Base-by-base conservation (phyloP, 2,113 vertebrate species). In the Amphiprion ocellaris region DNA sequence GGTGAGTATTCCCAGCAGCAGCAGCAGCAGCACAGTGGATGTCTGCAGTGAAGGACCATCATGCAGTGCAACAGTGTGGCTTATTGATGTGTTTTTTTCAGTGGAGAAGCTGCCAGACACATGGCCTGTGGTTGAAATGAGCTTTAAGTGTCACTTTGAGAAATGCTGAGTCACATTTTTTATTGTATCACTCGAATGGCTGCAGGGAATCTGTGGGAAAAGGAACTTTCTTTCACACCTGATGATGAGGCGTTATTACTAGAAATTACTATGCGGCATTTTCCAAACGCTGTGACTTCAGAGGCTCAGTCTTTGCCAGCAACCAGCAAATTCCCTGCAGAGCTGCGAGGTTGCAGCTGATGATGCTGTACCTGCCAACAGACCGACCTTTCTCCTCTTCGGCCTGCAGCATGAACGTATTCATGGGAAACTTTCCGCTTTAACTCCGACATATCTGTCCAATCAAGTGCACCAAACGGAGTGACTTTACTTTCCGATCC, bases 301-400 rank as follows among this genome's bases (percentile, higher is more conserved):
- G 53, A 65, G 55, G 2, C 11, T 53, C 61, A 66, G 5, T 41
- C 58, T 33, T 46, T 66, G 11, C 72, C 77, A 84, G 62, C 37
- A 58, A 68, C 14, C 33, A 56, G 8, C 30, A 56, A 44, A 54
- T 56, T 65, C 54, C 63, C 44, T 67, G 15, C 49, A 16, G 46
- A 56, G 68, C 53, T 64, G 33, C 81, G n/a, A n/a, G n/a, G 69
- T 30, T 46, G 28, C 78, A 86, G 70, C 60, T n/a, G 67, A 78
- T 10, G 0, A 16, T 5, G 14, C 4, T 15, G 46, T 56, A 68
- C 74, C 75, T 58, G 72, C 60, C 58, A 79, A 21, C 52, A 54
- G 47, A 7, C 30, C n/a, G 1, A 17, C 1, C 33, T 8, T 15
- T 2, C 15, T 70, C 33, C 12, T 54, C 52, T 61, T 39, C 53